Conservation (phyloP, 92 coral and sea anemone species). For the Siderastrea siderea region DNA sequence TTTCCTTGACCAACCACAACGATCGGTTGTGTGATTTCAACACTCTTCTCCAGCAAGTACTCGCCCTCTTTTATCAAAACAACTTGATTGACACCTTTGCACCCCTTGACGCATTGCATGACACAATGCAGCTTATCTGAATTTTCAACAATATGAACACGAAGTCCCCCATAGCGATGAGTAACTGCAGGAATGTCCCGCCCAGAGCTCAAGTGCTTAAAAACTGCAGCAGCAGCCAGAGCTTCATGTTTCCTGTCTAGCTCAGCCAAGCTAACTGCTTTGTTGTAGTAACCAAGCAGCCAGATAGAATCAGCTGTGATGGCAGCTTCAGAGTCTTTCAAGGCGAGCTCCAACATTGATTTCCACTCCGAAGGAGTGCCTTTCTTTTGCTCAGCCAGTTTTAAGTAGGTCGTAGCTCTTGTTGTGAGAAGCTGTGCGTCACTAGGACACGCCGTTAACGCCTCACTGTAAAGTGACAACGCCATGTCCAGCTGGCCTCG, state of each 20-base stretch:
- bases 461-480: neutral
- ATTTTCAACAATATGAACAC: neutral
- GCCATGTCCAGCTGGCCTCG: neutral
- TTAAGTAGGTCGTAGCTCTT: slow-evolving; percentile 9
- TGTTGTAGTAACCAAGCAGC: slow-evolving; percentile 17
- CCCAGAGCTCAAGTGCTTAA: slow-evolving; percentile 21
- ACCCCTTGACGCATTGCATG: neutral
- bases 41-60: neutral
- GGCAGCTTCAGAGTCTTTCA: neutral
- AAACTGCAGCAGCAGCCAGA: slow-evolving; percentile 38
- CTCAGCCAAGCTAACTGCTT: slow-evolving; percentile 10
- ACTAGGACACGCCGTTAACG: neutral
- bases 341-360: neutral
- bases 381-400: neutral
- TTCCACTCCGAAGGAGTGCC: neutral
- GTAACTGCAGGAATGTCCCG: slow-evolving; percentile 15
- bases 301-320: slow-evolving; percentile 8
- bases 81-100: neutral
- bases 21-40: slow-evolving; percentile 10
- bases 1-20: slow-evolving; percentile 19
- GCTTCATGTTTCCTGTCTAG: slow-evolving; percentile 23
- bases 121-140: slow-evolving; percentile 8
- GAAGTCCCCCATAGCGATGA: neutral
- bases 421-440: slow-evolving; percentile 30
- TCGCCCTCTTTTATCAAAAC: slow-evolving; percentile 30